phyloP scores from a whole-genome alignment of 2,888 invertebrate genomes.

The Pristionchus mayeri region DNA sequence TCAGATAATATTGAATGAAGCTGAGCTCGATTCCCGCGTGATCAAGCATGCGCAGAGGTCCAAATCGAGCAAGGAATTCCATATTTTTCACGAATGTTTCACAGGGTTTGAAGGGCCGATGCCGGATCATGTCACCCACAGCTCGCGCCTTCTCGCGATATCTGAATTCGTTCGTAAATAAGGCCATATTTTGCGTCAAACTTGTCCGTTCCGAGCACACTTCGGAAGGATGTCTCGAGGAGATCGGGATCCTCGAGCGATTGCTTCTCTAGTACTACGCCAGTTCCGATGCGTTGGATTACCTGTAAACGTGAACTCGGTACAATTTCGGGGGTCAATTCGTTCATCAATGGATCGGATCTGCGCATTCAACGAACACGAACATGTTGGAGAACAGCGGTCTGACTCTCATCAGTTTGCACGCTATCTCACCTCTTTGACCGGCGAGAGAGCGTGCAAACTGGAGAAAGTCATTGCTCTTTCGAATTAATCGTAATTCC shows the following conservation, averaged over 20 bases:
- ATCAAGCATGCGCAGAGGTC: constrained; percentile 7
- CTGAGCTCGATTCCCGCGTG: neutral
- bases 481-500: no score
- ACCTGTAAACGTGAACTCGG: neutral
- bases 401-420: no score
- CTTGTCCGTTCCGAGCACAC: neutral
- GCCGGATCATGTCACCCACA: constrained; percentile 27
- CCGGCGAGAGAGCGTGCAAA: no score
- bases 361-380: neutral
- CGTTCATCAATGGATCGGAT: no score
- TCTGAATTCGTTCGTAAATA: neutral
- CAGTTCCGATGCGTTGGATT: constrained; percentile 10
- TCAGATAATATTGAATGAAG: neutral
- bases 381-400: constrained; percentile 19
- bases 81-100: constrained; percentile 30
- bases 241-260: neutral
- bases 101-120: constrained; percentile 7
- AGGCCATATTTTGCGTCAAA: neutral
- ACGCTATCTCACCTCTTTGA: no score
- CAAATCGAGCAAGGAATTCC: constrained; percentile 43
- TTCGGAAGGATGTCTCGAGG: neutral
- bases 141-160: neutral
- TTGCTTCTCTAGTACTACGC: neutral
- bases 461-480: no score
- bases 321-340: no score